Base-by-base conservation (phyloP, 2,113 vertebrate species). In the Zosterops hypoxanthus region DNA sequence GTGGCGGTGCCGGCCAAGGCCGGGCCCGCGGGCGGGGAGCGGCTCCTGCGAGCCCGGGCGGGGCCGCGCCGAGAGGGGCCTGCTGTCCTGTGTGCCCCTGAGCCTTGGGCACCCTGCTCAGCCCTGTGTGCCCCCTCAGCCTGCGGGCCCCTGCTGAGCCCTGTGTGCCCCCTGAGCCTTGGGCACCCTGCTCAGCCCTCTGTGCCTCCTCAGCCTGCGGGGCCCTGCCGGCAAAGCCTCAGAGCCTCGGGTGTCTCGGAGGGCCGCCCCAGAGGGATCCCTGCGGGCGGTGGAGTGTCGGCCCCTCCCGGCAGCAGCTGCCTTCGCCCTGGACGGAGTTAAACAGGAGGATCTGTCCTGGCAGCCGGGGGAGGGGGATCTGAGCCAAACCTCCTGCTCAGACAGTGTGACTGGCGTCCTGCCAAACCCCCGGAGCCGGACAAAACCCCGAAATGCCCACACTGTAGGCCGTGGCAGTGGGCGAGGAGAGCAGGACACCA, bases 1-100 rank as follows among this genome's bases (percentile, higher is more conserved):
- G 91, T 97, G 97, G 97, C 98, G 96, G 56, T 96, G 95, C 84
- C 22, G 94, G 87, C 94, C 95, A 95, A 94, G 93, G 95, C 61
- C 94, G 94, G 90, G 6, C 59, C 76, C 28, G 36, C 22, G 3
- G 66, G 34, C 47, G 1, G 31, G 15, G 46, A n/a, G 57, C 39
- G 56, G 41, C 41, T 57, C 8, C 55, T 12, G 33, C 55, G 33
- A 22, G 31, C 33, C 33, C 55, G 31, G 7, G 18, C 29, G 28
- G 52, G 50, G 52, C 50, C 26, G 52, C 16, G 52, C 29, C 29
- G 53, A 4, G 29, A 55, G 29, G n/a, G n/a, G n/a, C n/a, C n/a
- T n/a, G n/a, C n/a, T n/a, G n/a, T n/a, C n/a, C n/a, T n/a, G 36
- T 39, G 36, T 39, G 36, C 10, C 36, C 36, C 36, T 39, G 9